Evolutionary conservation across 2,888 invertebrate species (phyloP), one percentile per base, ranked within the genome.

Genomic region (Palloptera scutellata): DNA sequence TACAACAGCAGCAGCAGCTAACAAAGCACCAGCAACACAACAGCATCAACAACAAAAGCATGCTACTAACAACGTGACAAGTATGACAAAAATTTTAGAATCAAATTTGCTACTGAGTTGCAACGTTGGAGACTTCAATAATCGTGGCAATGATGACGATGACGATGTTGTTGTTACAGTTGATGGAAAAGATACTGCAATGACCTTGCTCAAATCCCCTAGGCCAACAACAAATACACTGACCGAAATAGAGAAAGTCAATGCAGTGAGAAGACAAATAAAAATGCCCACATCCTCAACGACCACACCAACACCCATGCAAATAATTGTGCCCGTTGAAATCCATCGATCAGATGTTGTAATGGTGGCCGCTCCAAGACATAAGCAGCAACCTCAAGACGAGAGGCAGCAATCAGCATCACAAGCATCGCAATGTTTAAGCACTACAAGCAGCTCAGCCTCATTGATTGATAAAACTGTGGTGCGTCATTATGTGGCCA

Each of bases 401-500:
- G 12, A 45, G n/a, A 48, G 2, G 1, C 51, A 48, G 15, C 51
- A 48, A 54, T 20, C 20, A 54, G 12, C n/a, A 41, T 30, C 48
- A 61, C 63, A 17, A 12, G 63, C 65, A 52, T 54, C 64, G 45
- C 70, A 19, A 48, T 55, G 20, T 43, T 61, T 15, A 64, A 81
- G 74, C 77, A 77, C 69, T 74, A 81, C 70, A 76, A 83, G 78
- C 72, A 78, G 78, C 72, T 68, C 70, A 19, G 61, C 70, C 19
- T 66, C 80, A 15, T 71, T 73, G 61, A 76, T 81, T 68, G 83
- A 83, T 73, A 84, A 79, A 68, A 86, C 86, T 65, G 88, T 89
- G 74, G 88, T 89, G 74, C 89, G 89, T 74, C 88, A 87, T 76
- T 88, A 89, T 72, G 88, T 89, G 71, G 87, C 90, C 57, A 89